Evolutionary conservation across 2,797 vertebrate genomes (phyloP).

Genomic region (Gallinago solitaria): DNA sequence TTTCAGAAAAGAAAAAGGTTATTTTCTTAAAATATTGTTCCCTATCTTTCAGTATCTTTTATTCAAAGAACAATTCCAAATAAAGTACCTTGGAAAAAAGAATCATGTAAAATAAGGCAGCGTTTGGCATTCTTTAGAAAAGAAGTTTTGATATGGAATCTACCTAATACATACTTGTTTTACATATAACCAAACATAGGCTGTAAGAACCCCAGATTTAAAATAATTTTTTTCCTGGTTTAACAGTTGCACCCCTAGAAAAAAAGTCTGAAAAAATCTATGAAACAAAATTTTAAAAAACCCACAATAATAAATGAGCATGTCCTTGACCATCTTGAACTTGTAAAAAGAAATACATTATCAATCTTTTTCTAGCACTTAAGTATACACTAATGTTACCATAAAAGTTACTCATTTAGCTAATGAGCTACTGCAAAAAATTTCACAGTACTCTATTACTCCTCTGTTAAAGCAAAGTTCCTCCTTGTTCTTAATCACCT

Average conservation of each 20-base stretch:
- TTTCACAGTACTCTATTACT: not conserved
- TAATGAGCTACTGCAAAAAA: not conserved
- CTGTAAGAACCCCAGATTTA: fast-evolving
- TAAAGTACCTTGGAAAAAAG: not conserved
- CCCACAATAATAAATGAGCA: not conserved
- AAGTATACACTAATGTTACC: fast-evolving
- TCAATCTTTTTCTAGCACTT: not conserved
- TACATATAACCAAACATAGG: not conserved
- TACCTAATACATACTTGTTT: not conserved
- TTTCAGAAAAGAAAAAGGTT: not conserved
- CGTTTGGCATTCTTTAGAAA: not conserved
- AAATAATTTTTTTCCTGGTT: not conserved
- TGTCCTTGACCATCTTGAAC: not conserved
- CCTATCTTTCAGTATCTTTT: not conserved
- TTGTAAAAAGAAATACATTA: not conserved
- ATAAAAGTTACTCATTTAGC: not conserved
- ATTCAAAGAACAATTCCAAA: not conserved
- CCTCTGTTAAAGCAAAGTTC: not conserved
- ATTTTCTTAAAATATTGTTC: not conserved
- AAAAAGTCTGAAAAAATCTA: not conserved
- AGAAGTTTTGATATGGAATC: not conserved
- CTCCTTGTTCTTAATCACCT: not conserved
- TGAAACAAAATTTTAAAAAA: not conserved
- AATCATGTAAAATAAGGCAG: not conserved
- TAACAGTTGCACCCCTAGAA: not conserved